Base-by-base conservation (phyloP, 2,797 vertebrate genomes). In the Brachymystax lenok region DNA sequence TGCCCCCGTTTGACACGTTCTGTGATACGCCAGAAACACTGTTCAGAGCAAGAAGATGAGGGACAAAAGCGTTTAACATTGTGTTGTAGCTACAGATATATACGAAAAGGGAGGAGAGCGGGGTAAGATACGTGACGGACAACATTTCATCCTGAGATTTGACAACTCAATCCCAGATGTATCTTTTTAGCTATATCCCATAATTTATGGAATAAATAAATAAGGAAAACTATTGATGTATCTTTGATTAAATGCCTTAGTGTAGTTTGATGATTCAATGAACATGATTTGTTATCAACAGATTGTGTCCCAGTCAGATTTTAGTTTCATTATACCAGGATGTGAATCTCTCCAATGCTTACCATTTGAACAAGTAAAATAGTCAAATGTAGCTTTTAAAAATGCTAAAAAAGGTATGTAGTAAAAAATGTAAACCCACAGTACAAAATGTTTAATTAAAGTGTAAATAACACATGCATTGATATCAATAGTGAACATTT, bases 21-120 rank as follows among this genome's bases (percentile, higher is more conserved):
- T 94, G 92, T 93, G 86, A 79, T 76, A 69, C 0, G 81, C 72
- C 88, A 88, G 88, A 71, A 84, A 92, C 56, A 74, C 86, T 84
- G 88, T 83, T 89, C 88, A 79, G 79, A 76, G 89, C 89, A 82
- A 90, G 73, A 59, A 80, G 86, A 87, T 84, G 88, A 82, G 79
- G 85, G 83, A 93, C 90, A 92, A 93, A 93, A 27, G 91, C 85
- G 82, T 91, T 91, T 89, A 91, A 88, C 81, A 81, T 85, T 87
- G 85, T 83, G 89, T 88, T 90, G 88, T 90, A 89, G 84, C 87
- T 87, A 89, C 89, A 92, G 86, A 94, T 91, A 91, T 91, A 91
- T 88, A 79, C 77, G 86, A 85, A 78, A 87, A 89, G 88, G 88
- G 88, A 87, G 88, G 88, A 87, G 87, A 86, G 80, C 76, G 86